Percentiles rank a stretch among this genome's conserved stretches.
Conservation (phyloP, 2,113 vertebrate species). For the Leptobrachium leishanense region DNA sequence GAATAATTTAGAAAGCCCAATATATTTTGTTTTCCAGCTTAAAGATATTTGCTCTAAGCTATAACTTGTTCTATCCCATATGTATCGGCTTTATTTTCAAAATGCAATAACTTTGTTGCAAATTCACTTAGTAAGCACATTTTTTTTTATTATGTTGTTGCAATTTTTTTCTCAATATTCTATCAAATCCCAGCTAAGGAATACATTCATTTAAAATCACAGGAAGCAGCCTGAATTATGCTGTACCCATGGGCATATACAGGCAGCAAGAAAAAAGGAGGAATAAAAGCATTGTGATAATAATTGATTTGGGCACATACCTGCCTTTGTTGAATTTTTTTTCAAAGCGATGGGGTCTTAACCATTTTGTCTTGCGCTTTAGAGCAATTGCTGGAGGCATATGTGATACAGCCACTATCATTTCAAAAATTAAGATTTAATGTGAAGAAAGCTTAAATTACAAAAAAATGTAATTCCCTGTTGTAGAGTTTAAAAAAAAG, state of each 20-base stretch:
- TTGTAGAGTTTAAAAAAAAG: too few relatives aligned
- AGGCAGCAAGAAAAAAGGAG: too few relatives aligned
- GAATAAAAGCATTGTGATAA: constrained; percentile 10
- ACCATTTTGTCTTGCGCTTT: constrained; percentile 18
- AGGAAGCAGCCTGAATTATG: not conserved
- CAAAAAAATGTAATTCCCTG: too few relatives aligned
- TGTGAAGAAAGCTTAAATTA: too few relatives aligned
- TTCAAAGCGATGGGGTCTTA: not conserved
- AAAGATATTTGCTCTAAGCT: too few relatives aligned
- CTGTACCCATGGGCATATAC: not conserved
- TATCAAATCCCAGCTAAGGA: not conserved
- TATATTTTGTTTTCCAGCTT: too few relatives aligned
- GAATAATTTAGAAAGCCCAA: too few relatives aligned
- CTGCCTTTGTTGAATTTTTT: constrained; percentile 4
- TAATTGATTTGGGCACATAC: constrained; percentile 19
- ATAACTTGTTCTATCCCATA: not conserved
- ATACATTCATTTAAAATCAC: not conserved
- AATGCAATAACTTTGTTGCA: not conserved
- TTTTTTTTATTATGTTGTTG: not conserved
- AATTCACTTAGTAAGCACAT: not conserved
- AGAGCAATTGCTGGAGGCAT: not conserved
- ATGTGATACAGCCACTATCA: not conserved
- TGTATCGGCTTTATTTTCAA: not conserved
- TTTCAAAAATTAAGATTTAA: not conserved
- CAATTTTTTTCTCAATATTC: not conserved